phyloP scores from a whole-genome alignment of 2,113 vertebrate genomes.

The Cinclus cinclus region DNA sequence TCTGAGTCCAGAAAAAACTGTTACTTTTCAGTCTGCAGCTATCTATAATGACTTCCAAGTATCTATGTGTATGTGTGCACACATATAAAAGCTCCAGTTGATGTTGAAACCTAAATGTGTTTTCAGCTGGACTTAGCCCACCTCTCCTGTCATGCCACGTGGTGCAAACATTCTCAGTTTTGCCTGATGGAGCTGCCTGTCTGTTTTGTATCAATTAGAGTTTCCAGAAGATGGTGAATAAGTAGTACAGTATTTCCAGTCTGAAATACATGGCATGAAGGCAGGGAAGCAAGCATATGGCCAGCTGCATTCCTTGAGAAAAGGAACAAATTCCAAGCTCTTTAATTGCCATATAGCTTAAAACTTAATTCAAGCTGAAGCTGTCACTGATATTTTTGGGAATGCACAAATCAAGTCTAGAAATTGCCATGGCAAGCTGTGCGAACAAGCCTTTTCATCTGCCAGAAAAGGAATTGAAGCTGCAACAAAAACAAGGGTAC shows the following conservation, averaged over 20 bases:
- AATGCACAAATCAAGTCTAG: not conserved
- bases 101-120: not conserved
- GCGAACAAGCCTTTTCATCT: not conserved
- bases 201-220: not conserved
- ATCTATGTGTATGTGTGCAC: not conserved
- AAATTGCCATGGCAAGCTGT: not conserved
- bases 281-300: not conserved
- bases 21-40: not conserved
- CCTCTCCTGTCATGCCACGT: not conserved
- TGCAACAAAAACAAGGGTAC: not conserved
- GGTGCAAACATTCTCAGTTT: not conserved
- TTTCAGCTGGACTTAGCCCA: not conserved
- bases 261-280: not conserved
- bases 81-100: not conserved
- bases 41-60: not conserved
- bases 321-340: not conserved
- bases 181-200: not conserved
- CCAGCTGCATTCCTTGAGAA: not conserved
- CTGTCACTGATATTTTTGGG: not conserved
- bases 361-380: not conserved
- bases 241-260: not conserved
- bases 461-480: not conserved
- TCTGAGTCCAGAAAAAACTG: not conserved
- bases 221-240: not conserved
- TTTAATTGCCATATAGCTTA: not conserved